A percentile compares a stretch with the other conserved stretches of the same genome.
These are phyloP conservation scores for Nettapus auritus DNA, from an alignment of 2,113 vertebrate genomes.

Conservation along the genomic window DNA sequence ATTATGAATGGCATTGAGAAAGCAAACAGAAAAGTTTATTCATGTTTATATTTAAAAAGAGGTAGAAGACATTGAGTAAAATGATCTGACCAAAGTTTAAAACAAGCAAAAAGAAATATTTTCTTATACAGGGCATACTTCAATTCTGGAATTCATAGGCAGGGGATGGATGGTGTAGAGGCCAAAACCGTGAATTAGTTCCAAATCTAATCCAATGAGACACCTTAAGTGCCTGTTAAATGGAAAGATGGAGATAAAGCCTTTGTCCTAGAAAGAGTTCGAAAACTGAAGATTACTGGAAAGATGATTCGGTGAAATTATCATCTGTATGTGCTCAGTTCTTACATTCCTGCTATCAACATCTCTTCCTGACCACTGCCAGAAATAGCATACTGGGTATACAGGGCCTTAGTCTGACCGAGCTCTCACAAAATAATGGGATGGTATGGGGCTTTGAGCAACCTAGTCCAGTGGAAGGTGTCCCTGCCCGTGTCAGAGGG, in stretches of 20 bases:
- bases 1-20: background rate
- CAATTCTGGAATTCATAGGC: background rate
- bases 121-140: background rate
- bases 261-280: background rate
- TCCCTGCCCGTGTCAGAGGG: too few relatives aligned
- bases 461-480: too few relatives aligned
- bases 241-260: background rate
- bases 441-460: too few relatives aligned
- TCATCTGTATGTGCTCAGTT: too few relatives aligned
- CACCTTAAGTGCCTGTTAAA: background rate
- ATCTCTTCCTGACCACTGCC: background rate
- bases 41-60: background rate
- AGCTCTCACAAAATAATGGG: background rate
- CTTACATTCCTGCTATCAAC: background rate
- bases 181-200: background rate
- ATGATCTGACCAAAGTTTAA: background rate
- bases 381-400: background rate
- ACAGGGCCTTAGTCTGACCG: background rate
- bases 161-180: background rate
- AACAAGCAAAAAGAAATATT: background rate
- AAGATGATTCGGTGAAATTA: background rate
- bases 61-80: background rate
- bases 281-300: background rate
- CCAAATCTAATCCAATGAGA: background rate
- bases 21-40: background rate